Conservation (phyloP, 2,888 invertebrate species). For the Ptilodon capucinus region DNA sequence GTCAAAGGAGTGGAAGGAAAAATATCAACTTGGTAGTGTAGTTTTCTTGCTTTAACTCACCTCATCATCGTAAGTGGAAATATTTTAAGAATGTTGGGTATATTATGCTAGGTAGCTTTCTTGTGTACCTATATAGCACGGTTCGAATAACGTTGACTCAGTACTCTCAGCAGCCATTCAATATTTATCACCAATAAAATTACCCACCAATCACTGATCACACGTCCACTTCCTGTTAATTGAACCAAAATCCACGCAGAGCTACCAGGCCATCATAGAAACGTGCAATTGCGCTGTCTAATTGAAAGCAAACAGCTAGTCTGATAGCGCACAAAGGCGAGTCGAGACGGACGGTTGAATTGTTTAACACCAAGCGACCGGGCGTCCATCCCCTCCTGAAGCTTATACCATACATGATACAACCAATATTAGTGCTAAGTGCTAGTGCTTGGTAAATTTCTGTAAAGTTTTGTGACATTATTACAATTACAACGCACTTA, state of each 20-base stretch:
- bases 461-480: too few species aligned
- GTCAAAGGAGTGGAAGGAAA: not conserved
- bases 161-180: too few species aligned
- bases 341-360: conserved; percentile 31
- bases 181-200: not conserved
- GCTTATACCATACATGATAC: conserved; percentile 12
- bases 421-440: too few species aligned
- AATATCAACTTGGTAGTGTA: too few species aligned
- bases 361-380: conserved; percentile 33
- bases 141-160: too few species aligned
- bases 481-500: too few species aligned
- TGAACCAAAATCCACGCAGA: conserved; percentile 8
- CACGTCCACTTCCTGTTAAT: conserved; percentile 6
- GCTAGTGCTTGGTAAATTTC: too few species aligned
- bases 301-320: conserved; percentile 45
- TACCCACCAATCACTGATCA: not conserved
- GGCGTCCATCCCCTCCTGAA: conserved; percentile 23
- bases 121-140: too few species aligned
- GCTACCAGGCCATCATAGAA: conserved; percentile 10
- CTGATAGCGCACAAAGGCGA: conserved; percentile 30
- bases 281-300: conserved; percentile 33
- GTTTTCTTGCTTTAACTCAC: too few species aligned
- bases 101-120: too few species aligned
- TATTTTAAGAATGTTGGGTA: too few species aligned
- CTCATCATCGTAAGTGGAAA: too few species aligned